A percentile compares a stretch with the other conserved stretches of the same genome.
These are phyloP conservation scores for Elanoides forficatus DNA, from an alignment of 2,113 vertebrate genomes.

Conservation along the genomic window DNA sequence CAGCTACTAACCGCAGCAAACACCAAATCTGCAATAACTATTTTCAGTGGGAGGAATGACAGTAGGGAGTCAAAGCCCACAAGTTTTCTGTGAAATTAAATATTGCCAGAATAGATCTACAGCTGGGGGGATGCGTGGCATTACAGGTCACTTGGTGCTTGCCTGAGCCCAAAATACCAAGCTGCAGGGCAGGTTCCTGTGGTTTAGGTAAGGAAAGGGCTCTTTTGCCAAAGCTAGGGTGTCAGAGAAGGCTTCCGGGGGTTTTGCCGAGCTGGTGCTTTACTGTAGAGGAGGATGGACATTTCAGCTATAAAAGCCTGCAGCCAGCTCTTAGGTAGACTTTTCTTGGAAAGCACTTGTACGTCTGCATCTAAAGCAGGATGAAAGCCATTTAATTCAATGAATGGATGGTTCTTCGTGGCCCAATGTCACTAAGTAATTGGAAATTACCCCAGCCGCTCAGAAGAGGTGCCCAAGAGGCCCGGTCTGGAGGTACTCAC, in stretches of 20 bases:
- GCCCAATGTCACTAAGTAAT: not conserved
- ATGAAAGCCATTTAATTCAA: not conserved
- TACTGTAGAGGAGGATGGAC: not conserved
- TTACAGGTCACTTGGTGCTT: too few species aligned
- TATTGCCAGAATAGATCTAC: too few species aligned
- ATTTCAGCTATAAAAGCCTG: not conserved
- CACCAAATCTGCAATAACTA: not conserved
- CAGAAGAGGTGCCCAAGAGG: not conserved
- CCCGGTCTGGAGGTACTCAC: conserved; percentile 44
- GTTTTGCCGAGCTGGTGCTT: not conserved
- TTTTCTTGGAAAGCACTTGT: not conserved
- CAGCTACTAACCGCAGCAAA: not conserved
- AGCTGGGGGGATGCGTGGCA: fast-evolving
- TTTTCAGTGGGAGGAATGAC: not conserved
- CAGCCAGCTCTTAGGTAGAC: not conserved
- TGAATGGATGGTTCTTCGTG: not conserved
- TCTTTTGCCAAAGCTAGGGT: not conserved
- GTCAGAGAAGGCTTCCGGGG: not conserved
- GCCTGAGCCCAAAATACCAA: not conserved
- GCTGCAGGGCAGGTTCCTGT: not conserved
- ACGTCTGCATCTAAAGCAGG: not conserved
- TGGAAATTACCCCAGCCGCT: too few species aligned
- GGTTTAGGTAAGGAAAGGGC: not conserved
- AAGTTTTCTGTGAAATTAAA: not conserved
- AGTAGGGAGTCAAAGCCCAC: not conserved